Evolutionary conservation across 2,888 invertebrate genomes (phyloP), one percentile per base, ranked within the genome.

Genomic region (Miltochrista miniata): DNA sequence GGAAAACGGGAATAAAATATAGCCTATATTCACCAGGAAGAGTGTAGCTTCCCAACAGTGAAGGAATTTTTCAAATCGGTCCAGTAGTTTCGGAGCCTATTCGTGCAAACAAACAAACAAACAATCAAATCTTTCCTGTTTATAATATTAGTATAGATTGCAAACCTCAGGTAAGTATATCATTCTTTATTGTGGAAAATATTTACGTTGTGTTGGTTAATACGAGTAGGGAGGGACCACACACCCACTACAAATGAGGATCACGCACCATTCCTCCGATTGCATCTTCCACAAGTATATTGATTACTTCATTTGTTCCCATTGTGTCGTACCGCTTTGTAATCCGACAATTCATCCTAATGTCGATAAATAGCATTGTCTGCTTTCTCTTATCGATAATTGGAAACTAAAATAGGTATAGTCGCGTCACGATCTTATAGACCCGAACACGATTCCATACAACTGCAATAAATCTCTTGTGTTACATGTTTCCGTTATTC

Each of bases 361-460:
- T 70, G 55, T 63, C 51, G 57, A 68, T 72, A 68, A 71, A 76
- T 68, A 63, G 60, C 70, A 60, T 56, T 69, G 70, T 73, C 71
- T 68, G 71, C 76, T 79, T 76, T 69, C 75, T 74, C 68, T 60
- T 65, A 66, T 74, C 74, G 65, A 76, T 80, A 81, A 83, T 83
- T 82, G 80, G 74, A 79, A 76, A 74, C 74, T 72, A 64, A 72
- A 80, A 79, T 79, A 76, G 74, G 68, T 70, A 77, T 63, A 70
- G 74, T 74, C 80, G 75, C 70, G 73, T 75, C 77, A 77, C 75
- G 78, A 76, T 72, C 65, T 63, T 12, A 30, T 29, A 14, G 33
- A 38, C 38, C 49, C 39, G 67, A 70, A 68, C 81, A 79, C 80
- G 80, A 79, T 64, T 71, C 61, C 61, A 56, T 69, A 64, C 68